Base-by-base conservation (phyloP, 2,888 invertebrate species). In the Phyto melanocephala region DNA sequence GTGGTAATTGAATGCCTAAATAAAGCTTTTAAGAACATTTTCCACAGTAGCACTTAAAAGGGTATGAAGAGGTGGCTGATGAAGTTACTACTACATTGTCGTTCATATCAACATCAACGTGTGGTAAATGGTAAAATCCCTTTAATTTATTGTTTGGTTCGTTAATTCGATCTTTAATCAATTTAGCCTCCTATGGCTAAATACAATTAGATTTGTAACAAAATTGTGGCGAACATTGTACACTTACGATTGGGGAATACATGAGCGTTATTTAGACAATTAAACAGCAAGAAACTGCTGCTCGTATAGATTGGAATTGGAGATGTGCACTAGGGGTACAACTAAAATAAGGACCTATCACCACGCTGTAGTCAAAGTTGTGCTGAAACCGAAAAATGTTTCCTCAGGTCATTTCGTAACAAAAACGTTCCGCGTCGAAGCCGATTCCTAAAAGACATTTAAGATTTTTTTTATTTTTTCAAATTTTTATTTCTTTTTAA, bases 151-250 rank as follows among this genome's bases (percentile, higher is more conserved):
- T 35, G 5, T 56, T 17, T 70, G 20, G 47, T 54, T 62, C 54
- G 13, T 52, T 67, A 35, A 79, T 60, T 67, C 35, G 35, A 52
- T 60, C 45, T 71, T 45, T 79, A 82, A 79, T 82, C 78, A 82
- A 75, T 75, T 79, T 11, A 79, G 60, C 70, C 78, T 79, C 78
- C 82, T 65, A 67, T 62, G 78, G 82, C 28, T 79, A 65, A 60
- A 56, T 71, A 22, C 60, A 79, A 79, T 79, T 75, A 75, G 63
- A 71, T 75, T 70, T 70, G 70, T 75, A 47, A 65, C 63, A 45
- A 28, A n/a, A 63, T 56, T 70, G 70, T 75, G 74, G 45, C 45
- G 15, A 45, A 62, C 42, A 15, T 15, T 35, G 10, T 15, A 42
- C 33, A 17, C n/a, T 11, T 5, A 37, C 3, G 20, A 13, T 35